phyloP scores from a whole-genome alignment of 2,888 invertebrate genomes.

The Acronicta psi region DNA sequence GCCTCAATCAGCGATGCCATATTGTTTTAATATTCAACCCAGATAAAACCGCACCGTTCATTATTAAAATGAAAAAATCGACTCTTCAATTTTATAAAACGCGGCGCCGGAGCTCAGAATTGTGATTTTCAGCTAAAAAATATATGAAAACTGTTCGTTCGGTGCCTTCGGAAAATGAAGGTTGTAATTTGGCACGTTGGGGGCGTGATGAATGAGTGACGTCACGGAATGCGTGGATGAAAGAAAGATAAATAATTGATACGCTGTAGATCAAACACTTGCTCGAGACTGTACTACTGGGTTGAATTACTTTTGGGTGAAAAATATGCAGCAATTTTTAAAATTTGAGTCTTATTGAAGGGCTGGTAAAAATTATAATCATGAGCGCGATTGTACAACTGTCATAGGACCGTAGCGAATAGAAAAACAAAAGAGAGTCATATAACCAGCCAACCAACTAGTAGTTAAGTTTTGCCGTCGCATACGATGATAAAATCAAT shows the following conservation, averaged over 20 bases:
- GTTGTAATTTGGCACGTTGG: conserved; percentile 64
- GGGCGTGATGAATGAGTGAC: conserved; percentile 68
- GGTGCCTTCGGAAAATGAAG: conserved; percentile 48
- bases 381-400: no score
- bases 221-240: conserved; percentile 48
- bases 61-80: conserved; percentile 3
- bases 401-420: no score
- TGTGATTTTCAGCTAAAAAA: conserved; percentile 17
- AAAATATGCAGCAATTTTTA: not conserved
- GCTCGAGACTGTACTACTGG: conserved; percentile 28
- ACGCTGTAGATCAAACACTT: conserved; percentile 56
- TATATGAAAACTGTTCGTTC: conserved; percentile 8
- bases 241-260: conserved; percentile 62
- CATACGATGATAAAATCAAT: no score
- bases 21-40: conserved; percentile 1
- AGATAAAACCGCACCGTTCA: conserved; percentile 1
- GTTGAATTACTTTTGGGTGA: no score
- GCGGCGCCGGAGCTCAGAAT: conserved; percentile 8
- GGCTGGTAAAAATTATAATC: no score
- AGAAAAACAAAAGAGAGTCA: no score
- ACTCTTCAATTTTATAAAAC: conserved; percentile 28
- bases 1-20: no score
- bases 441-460: no score
- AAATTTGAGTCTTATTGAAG: not conserved
- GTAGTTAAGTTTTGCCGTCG: no score